A percentile compares a stretch with the other conserved stretches of the same genome.
Evolutionary conservation across 2,797 vertebrate species (phyloP).

Genomic region (Scleropages formosus): DNA sequence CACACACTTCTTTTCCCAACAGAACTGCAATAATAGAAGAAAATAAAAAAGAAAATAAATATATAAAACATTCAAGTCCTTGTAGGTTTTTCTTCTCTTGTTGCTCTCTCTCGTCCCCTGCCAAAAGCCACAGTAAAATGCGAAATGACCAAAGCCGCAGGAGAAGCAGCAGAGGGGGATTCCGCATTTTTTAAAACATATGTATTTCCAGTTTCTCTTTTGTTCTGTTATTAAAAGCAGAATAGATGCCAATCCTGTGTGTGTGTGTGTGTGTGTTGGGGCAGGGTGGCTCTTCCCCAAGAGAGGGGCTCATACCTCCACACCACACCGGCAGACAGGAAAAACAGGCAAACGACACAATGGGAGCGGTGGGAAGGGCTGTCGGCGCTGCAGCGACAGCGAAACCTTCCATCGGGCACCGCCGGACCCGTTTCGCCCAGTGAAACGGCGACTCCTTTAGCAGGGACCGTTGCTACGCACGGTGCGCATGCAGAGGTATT

Average conservation of each 20-base stretch:
- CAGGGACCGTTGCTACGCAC: too few species aligned
- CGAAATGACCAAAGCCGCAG: constrained; percentile 76
- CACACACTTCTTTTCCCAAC: constrained; percentile 41
- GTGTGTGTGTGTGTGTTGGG: too few species aligned
- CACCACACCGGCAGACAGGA: constrained; percentile 34
- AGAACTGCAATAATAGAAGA: constrained; percentile 60
- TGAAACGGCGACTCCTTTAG: too few species aligned
- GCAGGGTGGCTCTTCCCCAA: constrained; percentile 52
- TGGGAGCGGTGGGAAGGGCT: not conserved
- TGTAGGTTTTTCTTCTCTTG: constrained; percentile 47
- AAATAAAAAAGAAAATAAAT: constrained; percentile 72
- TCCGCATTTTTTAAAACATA: constrained; percentile 75
- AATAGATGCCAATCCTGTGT: constrained; percentile 66
- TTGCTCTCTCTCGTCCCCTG: constrained; percentile 68
- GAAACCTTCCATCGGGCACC: not conserved
- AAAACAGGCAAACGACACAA: constrained; percentile 22
- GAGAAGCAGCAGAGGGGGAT: constrained; percentile 48
- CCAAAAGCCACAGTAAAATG: constrained; percentile 80
- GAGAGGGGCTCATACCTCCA: constrained; percentile 58
- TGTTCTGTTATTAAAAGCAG: constrained; percentile 82
- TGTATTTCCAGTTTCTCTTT: constrained; percentile 79
- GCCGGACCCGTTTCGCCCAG: constrained; percentile 11
- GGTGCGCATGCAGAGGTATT: too few species aligned
- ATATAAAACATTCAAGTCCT: constrained; percentile 61
- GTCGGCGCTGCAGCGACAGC: not conserved